Evolutionary conservation across 2,113 vertebrate species (phyloP).

Genomic region (Panthera leo): DNA sequence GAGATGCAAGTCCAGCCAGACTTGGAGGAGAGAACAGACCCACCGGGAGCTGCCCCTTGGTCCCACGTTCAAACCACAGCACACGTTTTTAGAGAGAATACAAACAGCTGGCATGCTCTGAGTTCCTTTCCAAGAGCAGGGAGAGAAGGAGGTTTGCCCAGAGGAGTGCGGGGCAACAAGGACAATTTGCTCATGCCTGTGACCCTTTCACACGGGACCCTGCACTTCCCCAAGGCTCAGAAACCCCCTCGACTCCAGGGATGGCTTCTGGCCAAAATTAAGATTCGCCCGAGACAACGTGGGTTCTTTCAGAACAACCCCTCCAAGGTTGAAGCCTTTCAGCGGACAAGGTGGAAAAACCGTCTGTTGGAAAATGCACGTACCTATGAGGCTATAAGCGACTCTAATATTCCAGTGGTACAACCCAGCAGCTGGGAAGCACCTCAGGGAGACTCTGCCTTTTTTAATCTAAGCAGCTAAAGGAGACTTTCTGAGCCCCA

Average conservation of each 20-base stretch:
- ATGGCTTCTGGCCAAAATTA: not conserved
- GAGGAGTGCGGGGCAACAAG: fast-evolving
- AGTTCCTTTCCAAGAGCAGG: not conserved
- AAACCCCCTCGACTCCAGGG: fast-evolving
- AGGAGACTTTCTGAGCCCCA: not conserved
- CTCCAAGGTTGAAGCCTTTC: not conserved
- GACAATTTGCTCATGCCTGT: fast-evolving
- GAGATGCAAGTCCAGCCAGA: not conserved
- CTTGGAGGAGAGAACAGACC: no score
- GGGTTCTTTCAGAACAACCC: not conserved
- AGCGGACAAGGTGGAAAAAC: not conserved
- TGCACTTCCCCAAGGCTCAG: not conserved
- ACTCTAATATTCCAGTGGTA: not conserved
- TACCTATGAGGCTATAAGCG: fast-evolving
- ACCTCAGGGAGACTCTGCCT: not conserved
- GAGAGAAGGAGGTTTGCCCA: not conserved
- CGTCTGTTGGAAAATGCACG: not conserved
- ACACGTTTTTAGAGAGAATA: not conserved
- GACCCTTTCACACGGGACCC: not conserved
- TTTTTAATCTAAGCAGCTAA: not conserved
- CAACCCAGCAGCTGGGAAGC: not conserved
- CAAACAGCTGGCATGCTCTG: not conserved
- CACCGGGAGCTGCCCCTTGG: not conserved
- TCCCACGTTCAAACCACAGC: not conserved
- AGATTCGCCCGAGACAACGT: not conserved